Percentiles rank a stretch among this genome's conserved stretches.
Evolutionary conservation across 37 sponge, comb jelly and placozoan genomes (phyloP).

Genomic region (Crambe crambe): DNA sequence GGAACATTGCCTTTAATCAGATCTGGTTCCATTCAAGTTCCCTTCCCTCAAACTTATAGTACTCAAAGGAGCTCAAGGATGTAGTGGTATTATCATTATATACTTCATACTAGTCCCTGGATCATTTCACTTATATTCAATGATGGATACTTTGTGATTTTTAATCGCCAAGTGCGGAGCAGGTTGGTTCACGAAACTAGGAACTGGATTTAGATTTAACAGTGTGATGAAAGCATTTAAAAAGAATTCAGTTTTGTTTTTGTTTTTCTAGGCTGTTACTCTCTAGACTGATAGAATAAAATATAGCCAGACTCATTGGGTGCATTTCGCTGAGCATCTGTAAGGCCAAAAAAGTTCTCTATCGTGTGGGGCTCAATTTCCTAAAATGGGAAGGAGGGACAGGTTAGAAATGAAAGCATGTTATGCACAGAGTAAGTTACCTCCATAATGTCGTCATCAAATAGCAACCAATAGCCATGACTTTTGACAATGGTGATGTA

Average conservation of each 20-base stretch:
- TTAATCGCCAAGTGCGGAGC: too few relatives aligned
- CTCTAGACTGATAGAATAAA: constrained; percentile 90
- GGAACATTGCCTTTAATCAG: constrained; percentile 78
- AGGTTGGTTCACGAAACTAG: too few relatives aligned
- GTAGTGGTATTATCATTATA: too few relatives aligned
- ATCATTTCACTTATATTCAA: too few relatives aligned
- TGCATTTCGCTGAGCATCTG: constrained; percentile 65
- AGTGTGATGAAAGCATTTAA: background rate
- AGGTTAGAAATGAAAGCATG: background rate
- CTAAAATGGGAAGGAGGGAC: constrained; percentile 29
- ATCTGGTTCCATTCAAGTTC: constrained; percentile 24
- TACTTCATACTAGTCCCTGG: too few relatives aligned
- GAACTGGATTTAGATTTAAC: too few relatives aligned
- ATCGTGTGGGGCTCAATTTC: constrained; percentile 90
- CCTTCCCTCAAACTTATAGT: constrained; percentile 49
- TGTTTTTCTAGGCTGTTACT: too few relatives aligned
- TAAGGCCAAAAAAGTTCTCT: constrained; percentile 90
- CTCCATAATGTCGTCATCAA: constrained; percentile 90
- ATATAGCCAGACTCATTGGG: constrained; percentile 92
- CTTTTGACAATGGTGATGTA: constrained; percentile 95
- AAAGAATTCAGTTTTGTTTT: background rate
- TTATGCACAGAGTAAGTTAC: constrained; percentile 18
- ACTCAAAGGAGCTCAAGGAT: too few relatives aligned
- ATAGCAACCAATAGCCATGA: constrained; percentile 85
- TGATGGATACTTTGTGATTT: too few relatives aligned